Percentiles rank a stretch among this genome's conserved stretches.
Evolutionary conservation across 2,888 invertebrate species (phyloP).

Genomic region (Drosophila mimica): DNA sequence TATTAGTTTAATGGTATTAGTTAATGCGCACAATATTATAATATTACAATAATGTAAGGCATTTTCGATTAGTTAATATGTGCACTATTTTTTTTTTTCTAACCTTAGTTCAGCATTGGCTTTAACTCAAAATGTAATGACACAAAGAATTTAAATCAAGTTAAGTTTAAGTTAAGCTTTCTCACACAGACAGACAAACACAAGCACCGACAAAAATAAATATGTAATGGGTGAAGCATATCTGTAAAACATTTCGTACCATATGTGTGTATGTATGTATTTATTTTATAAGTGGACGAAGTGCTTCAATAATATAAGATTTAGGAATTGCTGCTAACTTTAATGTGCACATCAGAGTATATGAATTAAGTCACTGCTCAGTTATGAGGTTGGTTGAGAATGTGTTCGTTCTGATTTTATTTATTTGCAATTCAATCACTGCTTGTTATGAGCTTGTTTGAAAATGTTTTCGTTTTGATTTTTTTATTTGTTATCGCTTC

Average conservation of each 20-base stretch:
- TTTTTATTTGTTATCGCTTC: too few relatives aligned
- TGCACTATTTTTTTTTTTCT: background rate
- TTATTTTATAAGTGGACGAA: background rate
- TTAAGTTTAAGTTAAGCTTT: slow-evolving; percentile 2
- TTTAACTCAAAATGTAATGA: slow-evolving; percentile 25
- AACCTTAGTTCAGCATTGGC: slow-evolving; percentile 12
- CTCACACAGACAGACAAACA: background rate
- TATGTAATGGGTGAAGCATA: slow-evolving; percentile 51
- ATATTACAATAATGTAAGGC: slow-evolving; percentile 4
- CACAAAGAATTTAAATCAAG: slow-evolving; percentile 19
- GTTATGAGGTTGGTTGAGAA: too few relatives aligned
- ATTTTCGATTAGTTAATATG: background rate
- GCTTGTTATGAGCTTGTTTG: too few relatives aligned
- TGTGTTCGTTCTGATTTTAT: too few relatives aligned
- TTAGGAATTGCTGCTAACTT: background rate
- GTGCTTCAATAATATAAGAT: background rate
- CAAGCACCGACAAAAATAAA: slow-evolving; percentile 2
- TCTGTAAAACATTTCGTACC: slow-evolving; percentile 45
- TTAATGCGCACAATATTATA: slow-evolving; percentile 33
- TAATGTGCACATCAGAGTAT: background rate
- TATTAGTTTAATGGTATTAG: slow-evolving; percentile 31
- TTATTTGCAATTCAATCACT: too few relatives aligned
- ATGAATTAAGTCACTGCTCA: too few relatives aligned
- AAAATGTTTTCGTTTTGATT: too few relatives aligned
- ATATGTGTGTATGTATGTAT: slow-evolving; percentile 28